Conservation (phyloP, 2,797 vertebrate species). For the Hippopotamyrus pictus region DNA sequence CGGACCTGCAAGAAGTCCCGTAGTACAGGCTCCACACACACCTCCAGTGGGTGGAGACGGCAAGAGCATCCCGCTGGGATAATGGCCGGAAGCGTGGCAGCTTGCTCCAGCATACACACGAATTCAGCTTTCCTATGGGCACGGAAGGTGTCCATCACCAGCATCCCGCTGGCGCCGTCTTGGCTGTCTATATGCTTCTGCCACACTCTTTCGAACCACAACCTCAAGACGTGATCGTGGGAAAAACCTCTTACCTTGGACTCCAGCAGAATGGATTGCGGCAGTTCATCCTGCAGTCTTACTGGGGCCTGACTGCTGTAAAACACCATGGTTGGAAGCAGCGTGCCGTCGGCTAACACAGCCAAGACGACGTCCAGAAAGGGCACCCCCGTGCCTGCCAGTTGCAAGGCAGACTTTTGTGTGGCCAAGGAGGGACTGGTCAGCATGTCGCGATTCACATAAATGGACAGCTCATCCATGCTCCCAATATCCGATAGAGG, state of each 20-base stretch:
- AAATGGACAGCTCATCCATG: conserved; percentile 80
- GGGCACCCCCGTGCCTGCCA: conserved; percentile 58
- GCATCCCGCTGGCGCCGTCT: conserved; percentile 55
- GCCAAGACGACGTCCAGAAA: conserved; percentile 70
- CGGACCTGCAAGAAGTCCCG: conserved; percentile 76
- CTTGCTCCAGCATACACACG: conserved; percentile 50
- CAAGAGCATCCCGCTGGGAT: conserved; percentile 74
- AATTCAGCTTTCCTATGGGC: conserved; percentile 66
- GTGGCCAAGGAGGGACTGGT: conserved; percentile 42
- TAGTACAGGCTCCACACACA: conserved; percentile 74
- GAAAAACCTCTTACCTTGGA: conserved; percentile 59
- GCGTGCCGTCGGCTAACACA: conserved; percentile 70
- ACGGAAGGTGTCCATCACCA: conserved; percentile 75
- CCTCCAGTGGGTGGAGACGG: conserved; percentile 74
- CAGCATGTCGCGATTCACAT: conserved; percentile 62
- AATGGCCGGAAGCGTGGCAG: conserved; percentile 57
- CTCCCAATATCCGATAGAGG: conserved; percentile 61
- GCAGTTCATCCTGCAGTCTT: conserved; percentile 51
- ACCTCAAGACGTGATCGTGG: conserved; percentile 60
- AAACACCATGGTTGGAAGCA: conserved; percentile 72
- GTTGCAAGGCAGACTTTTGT: conserved; percentile 62
- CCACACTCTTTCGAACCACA: conserved; percentile 69
- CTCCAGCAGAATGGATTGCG: conserved; percentile 66
- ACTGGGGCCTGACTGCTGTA: conserved; percentile 46
- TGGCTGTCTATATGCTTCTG: conserved; percentile 48